A percentile compares a stretch with the other conserved stretches of the same genome.
Evolutionary conservation across 2,113 vertebrate species (phyloP).

Genomic region (Gallinago undulata): DNA sequence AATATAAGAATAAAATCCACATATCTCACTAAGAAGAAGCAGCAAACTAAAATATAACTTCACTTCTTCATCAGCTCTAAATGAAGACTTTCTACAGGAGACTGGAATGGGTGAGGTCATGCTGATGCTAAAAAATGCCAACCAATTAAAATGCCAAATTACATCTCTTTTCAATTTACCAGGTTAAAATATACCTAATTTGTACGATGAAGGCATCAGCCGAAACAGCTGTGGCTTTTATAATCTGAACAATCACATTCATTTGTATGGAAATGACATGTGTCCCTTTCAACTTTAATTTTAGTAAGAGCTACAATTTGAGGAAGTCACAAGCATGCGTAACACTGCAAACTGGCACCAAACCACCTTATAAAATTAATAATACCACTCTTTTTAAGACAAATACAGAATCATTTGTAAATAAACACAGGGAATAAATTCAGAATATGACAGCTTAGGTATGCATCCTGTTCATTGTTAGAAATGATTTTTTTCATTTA

Average conservation of each 20-base stretch:
- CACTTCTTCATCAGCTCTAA: not conserved
- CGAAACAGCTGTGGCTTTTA: not conserved
- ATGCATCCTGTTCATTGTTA: not conserved
- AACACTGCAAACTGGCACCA: conserved; percentile 46
- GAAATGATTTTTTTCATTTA: conserved; percentile 8
- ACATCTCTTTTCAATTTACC: not conserved
- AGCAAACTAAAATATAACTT: not conserved
- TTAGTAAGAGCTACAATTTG: not conserved
- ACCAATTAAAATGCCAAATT: conserved; percentile 1
- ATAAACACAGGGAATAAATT: conserved; percentile 25
- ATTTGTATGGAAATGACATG: not conserved
- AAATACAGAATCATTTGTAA: conserved; percentile 29
- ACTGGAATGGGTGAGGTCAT: not conserved
- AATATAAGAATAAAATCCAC: not conserved
- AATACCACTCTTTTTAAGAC: not conserved
- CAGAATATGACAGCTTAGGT: conserved; percentile 10
- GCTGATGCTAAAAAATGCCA: not conserved
- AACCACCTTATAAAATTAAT: conserved; percentile 15
- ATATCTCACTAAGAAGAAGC: not conserved
- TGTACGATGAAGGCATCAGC: not conserved
- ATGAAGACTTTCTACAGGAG: not conserved
- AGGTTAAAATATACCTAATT: not conserved
- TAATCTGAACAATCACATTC: not conserved
- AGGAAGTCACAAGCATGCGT: conserved; percentile 49
- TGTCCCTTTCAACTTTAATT: not conserved